Conservation (phyloP, 2,888 invertebrate species). For the Sarcophaga variegata region DNA sequence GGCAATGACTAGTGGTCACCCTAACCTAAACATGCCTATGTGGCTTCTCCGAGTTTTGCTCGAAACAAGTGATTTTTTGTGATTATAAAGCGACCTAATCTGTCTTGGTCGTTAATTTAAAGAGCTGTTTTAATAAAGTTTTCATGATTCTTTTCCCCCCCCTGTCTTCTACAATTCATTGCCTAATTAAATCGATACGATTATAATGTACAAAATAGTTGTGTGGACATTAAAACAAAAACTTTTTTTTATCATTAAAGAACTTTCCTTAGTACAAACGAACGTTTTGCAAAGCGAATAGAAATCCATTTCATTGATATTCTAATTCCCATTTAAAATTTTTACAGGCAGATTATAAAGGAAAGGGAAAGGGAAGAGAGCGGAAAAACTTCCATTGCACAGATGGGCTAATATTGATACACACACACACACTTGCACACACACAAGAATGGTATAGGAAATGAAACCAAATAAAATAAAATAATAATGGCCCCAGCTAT, state of each 20-base stretch:
- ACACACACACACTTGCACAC: not conserved
- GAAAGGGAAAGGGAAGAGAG: conserved; percentile 3
- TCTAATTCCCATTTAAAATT: conserved; percentile 64
- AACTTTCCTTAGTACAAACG: not conserved
- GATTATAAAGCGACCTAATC: too few relatives aligned
- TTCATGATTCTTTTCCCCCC: too few relatives aligned
- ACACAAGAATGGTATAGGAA: not conserved
- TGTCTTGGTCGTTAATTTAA: too few relatives aligned
- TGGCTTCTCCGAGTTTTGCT: too few relatives aligned
- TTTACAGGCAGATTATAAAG: conserved; percentile 41
- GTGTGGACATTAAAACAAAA: not conserved
- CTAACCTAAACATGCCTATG: too few relatives aligned
- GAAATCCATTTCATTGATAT: conserved; percentile 55
- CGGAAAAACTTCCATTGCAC: conserved; percentile 25
- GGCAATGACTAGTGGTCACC: too few relatives aligned
- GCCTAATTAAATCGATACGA: too few relatives aligned
- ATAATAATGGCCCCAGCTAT: conserved; percentile 59
- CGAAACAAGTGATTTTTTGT: too few relatives aligned
- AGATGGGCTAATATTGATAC: conserved; percentile 9
- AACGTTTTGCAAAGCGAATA: not conserved
- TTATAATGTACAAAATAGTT: too few relatives aligned
- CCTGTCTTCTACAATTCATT: too few relatives aligned
- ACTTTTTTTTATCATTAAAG: not conserved
- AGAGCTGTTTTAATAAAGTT: too few relatives aligned
- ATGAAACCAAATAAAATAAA: conserved; percentile 49